phyloP scores from a whole-genome alignment of 2,888 invertebrate genomes.

The Copidosoma aretas region DNA sequence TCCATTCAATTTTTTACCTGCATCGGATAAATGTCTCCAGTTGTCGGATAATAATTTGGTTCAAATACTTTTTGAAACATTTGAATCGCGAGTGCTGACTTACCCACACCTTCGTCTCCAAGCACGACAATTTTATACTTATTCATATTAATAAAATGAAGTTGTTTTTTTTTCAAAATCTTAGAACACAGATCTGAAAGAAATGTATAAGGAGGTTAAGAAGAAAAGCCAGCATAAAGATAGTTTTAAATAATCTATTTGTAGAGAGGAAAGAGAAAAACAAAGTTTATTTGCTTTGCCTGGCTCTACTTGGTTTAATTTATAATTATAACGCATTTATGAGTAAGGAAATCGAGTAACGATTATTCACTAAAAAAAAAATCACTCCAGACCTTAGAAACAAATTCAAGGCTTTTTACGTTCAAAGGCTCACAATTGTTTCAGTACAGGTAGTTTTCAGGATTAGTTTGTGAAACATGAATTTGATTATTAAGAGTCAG shows the following conservation, averaged over 20 bases:
- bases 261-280: no score
- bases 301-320: neutral
- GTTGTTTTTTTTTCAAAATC: neutral
- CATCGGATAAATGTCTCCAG: slow-evolving; percentile 98
- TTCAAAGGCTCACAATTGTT: no score
- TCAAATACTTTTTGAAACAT: slow-evolving; percentile 96
- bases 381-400: no score
- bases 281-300: neutral
- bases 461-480: no score
- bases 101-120: slow-evolving; percentile 97
- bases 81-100: slow-evolving; percentile 96
- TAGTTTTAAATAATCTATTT: no score
- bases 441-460: no score
- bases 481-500: no score
- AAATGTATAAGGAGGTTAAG: slow-evolving; percentile 8
- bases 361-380: no score
- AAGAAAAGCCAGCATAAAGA: no score
- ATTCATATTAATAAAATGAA: slow-evolving; percentile 72
- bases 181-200: slow-evolving; percentile 19
- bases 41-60: slow-evolving; percentile 99
- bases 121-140: slow-evolving; percentile 97
- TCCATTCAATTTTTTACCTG: slow-evolving; percentile 67
- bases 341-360: no score
- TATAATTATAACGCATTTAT: no score
- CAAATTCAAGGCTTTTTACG: no score